These are phyloP conservation scores for Hedychridium roseum DNA, from an alignment of 2,888 invertebrate genomes.

Conservation along the genomic window DNA sequence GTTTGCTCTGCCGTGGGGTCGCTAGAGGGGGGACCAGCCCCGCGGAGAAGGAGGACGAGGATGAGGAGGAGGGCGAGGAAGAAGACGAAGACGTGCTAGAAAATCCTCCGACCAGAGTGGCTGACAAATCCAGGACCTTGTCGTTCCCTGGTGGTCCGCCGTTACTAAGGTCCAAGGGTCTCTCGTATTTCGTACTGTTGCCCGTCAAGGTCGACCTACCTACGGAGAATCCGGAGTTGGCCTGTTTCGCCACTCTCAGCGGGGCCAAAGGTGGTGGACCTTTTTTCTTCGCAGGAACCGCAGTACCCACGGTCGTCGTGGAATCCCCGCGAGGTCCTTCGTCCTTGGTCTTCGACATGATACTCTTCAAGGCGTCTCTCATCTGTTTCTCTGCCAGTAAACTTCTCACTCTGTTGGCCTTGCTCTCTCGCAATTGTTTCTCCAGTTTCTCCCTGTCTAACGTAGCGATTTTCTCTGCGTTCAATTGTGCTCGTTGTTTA, in stretches of 20 bases:
- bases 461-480: slow-evolving; percentile 27
- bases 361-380: slow-evolving; percentile 52
- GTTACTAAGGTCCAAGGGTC: slow-evolving; percentile 50
- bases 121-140: slow-evolving; percentile 48
- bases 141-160: slow-evolving; percentile 41
- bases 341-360: slow-evolving; percentile 45
- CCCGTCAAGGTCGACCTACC: slow-evolving; percentile 24
- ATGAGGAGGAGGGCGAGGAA: slow-evolving; percentile 14
- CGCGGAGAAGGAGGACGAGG: slow-evolving; percentile 9
- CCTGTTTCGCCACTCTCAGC: slow-evolving; percentile 39
- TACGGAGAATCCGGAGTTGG: slow-evolving; percentile 21
- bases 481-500: slow-evolving; percentile 29
- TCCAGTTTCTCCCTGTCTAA: slow-evolving; percentile 50
- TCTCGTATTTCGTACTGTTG: slow-evolving; percentile 42
- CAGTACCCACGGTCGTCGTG: slow-evolving; percentile 2
- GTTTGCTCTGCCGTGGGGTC: slow-evolving; percentile 11
- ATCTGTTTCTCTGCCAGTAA: slow-evolving; percentile 55
- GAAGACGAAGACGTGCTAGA: slow-evolving; percentile 17
- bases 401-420: slow-evolving; percentile 54
- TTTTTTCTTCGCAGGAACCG: slow-evolving; percentile 40
- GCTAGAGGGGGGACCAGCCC: slow-evolving; percentile 10
- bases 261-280: slow-evolving; percentile 57
- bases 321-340: slow-evolving; percentile 24
- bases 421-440: slow-evolving; percentile 53
- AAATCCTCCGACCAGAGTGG: slow-evolving; percentile 32